Evolutionary conservation across 2,113 vertebrate genomes (phyloP).

Genomic region (Ptilonorhynchus violaceus): DNA sequence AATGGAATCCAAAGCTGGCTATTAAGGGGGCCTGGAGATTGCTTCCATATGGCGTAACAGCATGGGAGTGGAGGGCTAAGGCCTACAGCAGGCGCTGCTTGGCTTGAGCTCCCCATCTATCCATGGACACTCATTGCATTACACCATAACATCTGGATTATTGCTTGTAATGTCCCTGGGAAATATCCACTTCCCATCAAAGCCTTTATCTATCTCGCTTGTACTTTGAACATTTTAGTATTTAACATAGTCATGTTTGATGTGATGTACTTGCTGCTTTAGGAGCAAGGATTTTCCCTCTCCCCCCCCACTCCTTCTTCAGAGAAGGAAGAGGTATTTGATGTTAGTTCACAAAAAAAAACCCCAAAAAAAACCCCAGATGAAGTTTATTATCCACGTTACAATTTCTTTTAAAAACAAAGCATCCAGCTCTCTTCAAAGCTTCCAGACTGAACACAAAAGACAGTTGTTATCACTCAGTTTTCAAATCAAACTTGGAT

Average conservation of each 20-base stretch:
- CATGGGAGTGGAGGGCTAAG: constrained; percentile 87
- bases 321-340: constrained; percentile 33
- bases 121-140: constrained; percentile 94
- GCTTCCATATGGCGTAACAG: constrained; percentile 98
- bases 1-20: constrained; percentile 93
- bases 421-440: background rate
- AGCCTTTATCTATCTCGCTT: constrained; percentile 86
- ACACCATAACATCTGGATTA: constrained; percentile 98
- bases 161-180: constrained; percentile 95
- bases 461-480: constrained; percentile 4
- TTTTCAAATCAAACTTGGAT: background rate
- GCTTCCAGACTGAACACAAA: constrained; percentile 1
- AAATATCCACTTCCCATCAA: constrained; percentile 95
- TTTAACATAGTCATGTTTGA: constrained; percentile 78
- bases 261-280: constrained; percentile 66
- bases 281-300: constrained; percentile 18
- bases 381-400: background rate
- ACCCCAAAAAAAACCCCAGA: background rate
- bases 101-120: constrained; percentile 87
- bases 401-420: constrained; percentile 53
- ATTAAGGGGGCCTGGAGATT: constrained; percentile 94
- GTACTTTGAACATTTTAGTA: constrained; percentile 81
- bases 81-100: constrained; percentile 86
- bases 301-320: background rate
- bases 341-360: constrained; percentile 23